Evolutionary conservation across 1,140 invertebrate species (phyloP).

Genomic region (Eueides isabella): DNA sequence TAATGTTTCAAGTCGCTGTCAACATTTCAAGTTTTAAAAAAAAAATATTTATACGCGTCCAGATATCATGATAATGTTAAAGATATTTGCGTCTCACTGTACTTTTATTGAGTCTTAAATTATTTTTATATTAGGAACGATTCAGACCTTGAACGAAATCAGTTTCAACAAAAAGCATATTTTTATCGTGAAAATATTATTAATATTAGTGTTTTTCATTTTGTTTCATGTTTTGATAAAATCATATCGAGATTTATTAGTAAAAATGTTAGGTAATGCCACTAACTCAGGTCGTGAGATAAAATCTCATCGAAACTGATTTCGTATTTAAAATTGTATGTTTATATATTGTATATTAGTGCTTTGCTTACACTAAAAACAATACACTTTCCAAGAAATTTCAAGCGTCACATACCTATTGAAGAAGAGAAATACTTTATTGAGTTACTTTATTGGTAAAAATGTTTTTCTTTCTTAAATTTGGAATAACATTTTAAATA

Average conservation of each 20-base stretch:
- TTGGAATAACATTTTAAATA: too few relatives aligned
- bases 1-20: background rate
- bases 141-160: background rate
- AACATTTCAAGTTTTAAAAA: background rate
- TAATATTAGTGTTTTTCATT: slow-evolving; percentile 4
- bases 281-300: background rate
- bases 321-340: too few relatives aligned
- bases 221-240: slow-evolving; percentile 8
- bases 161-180: background rate
- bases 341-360: too few relatives aligned
- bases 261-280: background rate
- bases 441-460: too few relatives aligned
- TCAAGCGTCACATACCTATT: too few relatives aligned
- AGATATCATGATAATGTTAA: background rate
- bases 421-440: too few relatives aligned
- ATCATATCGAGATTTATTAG: slow-evolving; percentile 1
- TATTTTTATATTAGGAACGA: slow-evolving; percentile 4
- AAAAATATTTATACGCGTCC: slow-evolving; percentile 8
- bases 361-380: background rate
- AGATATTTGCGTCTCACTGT: slow-evolving; percentile 1
- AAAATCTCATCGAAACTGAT: background rate
- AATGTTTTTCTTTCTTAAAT: too few relatives aligned
- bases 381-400: background rate
- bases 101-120: slow-evolving; percentile 10
- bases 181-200: background rate